Base-by-base conservation (phyloP, 2,797 vertebrate genomes). In the Tarsius wallacei region DNA sequence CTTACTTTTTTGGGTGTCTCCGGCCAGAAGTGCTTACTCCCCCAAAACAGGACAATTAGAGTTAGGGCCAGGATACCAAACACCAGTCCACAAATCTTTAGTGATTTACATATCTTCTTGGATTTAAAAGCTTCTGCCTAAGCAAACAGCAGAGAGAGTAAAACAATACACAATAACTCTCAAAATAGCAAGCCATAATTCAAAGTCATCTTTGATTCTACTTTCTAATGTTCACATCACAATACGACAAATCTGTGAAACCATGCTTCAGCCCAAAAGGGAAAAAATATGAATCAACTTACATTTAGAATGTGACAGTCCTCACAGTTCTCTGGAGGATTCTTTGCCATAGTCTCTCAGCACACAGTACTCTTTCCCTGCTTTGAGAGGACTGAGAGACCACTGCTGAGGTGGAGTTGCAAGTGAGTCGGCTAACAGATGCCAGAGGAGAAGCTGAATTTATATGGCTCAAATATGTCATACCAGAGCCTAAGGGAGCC, bases 1-100 rank as follows among this genome's bases (percentile, higher is more conserved):
- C 98, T 99, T 99, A 99, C 99, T 99, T 99, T 99, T 91, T 98
- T 99, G 87, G 99, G 98, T 74, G 98, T 97, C 85, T 99, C 98
- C 9, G 96, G 99, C 99, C 99, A 99, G 97, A 99, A 98, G 97
- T 99, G 99, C 76, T 99, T 99, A 97, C 99, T 98, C 94, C 99
- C 99, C 95, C 99, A 99, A 98, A 99, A 97, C 16, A 99, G 98
- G 55, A 99, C 98, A 84, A 99, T 98, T 96, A 99, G 96, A 93
- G 99, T 98, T 28, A 99, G 95, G 95, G 99, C 98, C 86, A 99
- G 97, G 94, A 99, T 94, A 26, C 99, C 97, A 93, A 99, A 93
- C 85, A 99, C 97, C 93, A 99, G 97, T 87, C 99, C 99, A 70
- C 98, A 99, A 97, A 99, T 97, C 98, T 99, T 99, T 99, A 99